Conservation (phyloP, 2,888 invertebrate species). For the Nymphalis c-album region DNA sequence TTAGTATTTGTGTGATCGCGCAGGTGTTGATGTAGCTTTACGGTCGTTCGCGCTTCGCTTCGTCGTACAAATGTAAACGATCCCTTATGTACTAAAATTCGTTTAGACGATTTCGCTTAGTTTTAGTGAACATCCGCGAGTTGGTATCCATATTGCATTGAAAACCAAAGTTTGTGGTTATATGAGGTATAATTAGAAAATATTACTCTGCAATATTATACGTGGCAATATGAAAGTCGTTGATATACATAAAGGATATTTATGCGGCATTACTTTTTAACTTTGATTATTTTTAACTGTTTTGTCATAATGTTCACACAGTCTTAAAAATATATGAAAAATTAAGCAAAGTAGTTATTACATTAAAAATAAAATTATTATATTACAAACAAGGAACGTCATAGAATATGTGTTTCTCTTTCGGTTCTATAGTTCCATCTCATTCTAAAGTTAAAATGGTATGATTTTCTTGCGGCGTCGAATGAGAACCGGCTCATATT, state of each 20-base stretch:
- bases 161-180: constrained; percentile 8
- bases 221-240: too few species aligned
- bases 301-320: too few species aligned
- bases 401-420: background rate
- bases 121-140: constrained; percentile 3
- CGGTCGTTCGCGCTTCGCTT: background rate
- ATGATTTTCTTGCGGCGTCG: background rate
- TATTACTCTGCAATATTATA: background rate
- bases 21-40: too few species aligned
- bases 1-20: too few species aligned
- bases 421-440: background rate
- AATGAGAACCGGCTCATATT: background rate
- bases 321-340: too few species aligned
- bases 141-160: constrained; percentile 5
- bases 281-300: too few species aligned
- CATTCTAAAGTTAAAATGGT: background rate
- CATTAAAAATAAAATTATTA: too few species aligned
- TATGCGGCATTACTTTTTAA: too few species aligned
- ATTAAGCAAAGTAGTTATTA: too few species aligned
- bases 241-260: too few species aligned
- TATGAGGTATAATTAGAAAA: constrained; percentile 2
- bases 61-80: background rate
- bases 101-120: constrained; percentile 9
- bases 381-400: background rate
- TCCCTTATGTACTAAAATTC: background rate